Evolutionary conservation across 2,888 invertebrate species (phyloP), one percentile per base, ranked within the genome.

Genomic region (Acanthosoma haemorrhoidale): DNA sequence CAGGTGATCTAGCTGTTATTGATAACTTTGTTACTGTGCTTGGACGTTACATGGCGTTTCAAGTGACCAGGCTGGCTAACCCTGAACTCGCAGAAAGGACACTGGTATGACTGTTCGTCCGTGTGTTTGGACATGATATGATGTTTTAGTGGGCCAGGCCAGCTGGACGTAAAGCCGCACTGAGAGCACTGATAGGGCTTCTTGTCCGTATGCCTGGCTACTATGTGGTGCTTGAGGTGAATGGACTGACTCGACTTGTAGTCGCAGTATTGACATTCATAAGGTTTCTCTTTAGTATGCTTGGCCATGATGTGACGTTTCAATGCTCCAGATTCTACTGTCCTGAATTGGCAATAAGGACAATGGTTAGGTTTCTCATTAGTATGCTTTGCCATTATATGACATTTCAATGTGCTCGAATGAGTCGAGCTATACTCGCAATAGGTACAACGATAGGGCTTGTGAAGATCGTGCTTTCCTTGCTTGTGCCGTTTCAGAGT

Each of bases 331-430:
- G 51, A 8, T 51, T 51, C 51, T 6, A 51, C 51, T n/a, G 25
- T 51, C 29, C 25, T 51, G 11, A 51, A 51, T 51, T 51, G 25
- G 6, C 51, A 51, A 51, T 51, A 25, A 51, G 51, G 51, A 18
- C 51, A 51, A n/a, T 51, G 51, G 6, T 51, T 51, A 25, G 51
- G 51, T n/a, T 51, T 51, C 29, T 51, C 51, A n/a, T 51, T 51
- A 25, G 51, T 51, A 51, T 51, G 51, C n/a, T n/a, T 51, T n/a
- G 51, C 51, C 51, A 51, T 51, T 25, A 51, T 51, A 51, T 51
- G 51, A 3, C 25, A 51, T 51, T 51, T 51, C 6, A 51, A 51
- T 25, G 51, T 51, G 11, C 51, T 51, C 11, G 51, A 51, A 21
- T 51, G 51, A 25, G 51, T 51, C 2, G 51, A 25, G 29, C 51